Evolutionary conservation across 2,888 invertebrate genomes (phyloP), one percentile per base, ranked within the genome.

Genomic region (Liopterus haemorrhoidalis): DNA sequence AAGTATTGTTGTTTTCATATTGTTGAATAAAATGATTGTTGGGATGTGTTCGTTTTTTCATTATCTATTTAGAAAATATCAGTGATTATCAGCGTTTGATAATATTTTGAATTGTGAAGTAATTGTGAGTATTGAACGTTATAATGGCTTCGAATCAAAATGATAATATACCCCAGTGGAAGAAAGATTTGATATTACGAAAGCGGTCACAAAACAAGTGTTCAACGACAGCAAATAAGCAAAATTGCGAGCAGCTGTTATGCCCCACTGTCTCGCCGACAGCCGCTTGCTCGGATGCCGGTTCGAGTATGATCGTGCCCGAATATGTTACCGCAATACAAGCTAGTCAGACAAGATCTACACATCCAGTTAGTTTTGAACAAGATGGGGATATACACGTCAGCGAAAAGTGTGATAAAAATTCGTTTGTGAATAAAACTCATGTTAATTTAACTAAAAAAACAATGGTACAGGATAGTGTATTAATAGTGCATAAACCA

Each of bases 141-240:
- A 31, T 14, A 32, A 41, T 41, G 41, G 41, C 41, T 14, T 14
- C 40, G 12, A 42, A 28, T 21, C 28, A 31, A 30, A 43, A 37
- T 12, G 46, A 49, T 39, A 59, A 55, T 32, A 57, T 85, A 65
- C 87, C 87, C 50, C 85, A 85, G 67, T 88, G 88, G 87, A 87
- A 87, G 70, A 79, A 81, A 61, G 87, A 88, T 70, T 74, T 88
- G 66, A 82, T 87, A 66, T 79, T 82, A 66, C 75, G 85, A 36
- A 78, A 84, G 48, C 75, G 76, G 52, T 75, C 75, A 54, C 70
- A 69, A 57, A 67, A 60, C 53, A 66, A 65, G 54, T 63, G 60
- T 24, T 56, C 57, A 46, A 52, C 61, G 50, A 58, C 54, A 39
- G n/a, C n/a, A n/a, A n/a, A n/a, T n/a, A n/a, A n/a, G n/a, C n/a